A percentile compares a stretch with the other conserved stretches of the same genome.
These are phyloP conservation scores for chimpanzee (Pan troglodytes) DNA, from an alignment of 2,113 vertebrate species.

Conservation along the genomic window NHGRI_mPanTro3-v2.1_pri NC_072403.2:101322501-101323000, in stretches of 20 bases:
- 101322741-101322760: conserved; percentile 32
- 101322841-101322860: conserved; percentile 65
- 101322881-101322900: conserved; percentile 55
- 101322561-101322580: not conserved
- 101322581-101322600: not conserved
- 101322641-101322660: not conserved
- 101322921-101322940: conserved; percentile 61
- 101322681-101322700: not conserved
- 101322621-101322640: not conserved
- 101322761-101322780: conserved; percentile 53
- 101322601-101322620: not conserved
- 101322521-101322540: not conserved
- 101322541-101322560: not conserved
- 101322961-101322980: conserved; percentile 34
- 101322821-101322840: conserved; percentile 1
- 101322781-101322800: conserved; percentile 13
- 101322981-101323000: conserved; percentile 47
- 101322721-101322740: not conserved
- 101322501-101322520: too few species aligned
- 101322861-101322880: conserved; percentile 38
- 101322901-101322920: conserved; percentile 49
- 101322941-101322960: conserved; percentile 7
- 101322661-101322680: not conserved
- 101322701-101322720: not conserved
- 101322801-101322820: conserved; percentile 8